Evolutionary conservation across 2,888 invertebrate genomes (phyloP).

Genomic region (Dioctria rufipes): DNA sequence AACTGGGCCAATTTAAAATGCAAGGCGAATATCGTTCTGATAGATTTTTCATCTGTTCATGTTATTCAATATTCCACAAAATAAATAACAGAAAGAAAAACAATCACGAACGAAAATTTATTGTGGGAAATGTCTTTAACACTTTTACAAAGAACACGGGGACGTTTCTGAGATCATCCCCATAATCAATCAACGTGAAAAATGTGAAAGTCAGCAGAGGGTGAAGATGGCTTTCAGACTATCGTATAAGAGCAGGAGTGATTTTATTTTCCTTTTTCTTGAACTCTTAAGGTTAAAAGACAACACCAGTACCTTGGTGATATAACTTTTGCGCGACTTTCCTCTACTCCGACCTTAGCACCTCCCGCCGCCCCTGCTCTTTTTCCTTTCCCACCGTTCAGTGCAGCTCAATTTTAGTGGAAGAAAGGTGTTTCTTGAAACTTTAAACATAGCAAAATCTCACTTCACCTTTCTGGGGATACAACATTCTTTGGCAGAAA

Average conservation of each 20-base stretch:
- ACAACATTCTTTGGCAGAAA: slow-evolving; percentile 32
- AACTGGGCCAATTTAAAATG: neutral
- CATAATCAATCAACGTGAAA: slow-evolving; percentile 56
- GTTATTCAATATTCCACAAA: neutral
- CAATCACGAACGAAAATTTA: slow-evolving; percentile 28
- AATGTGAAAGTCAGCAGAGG: slow-evolving; percentile 56
- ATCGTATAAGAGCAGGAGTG: slow-evolving; percentile 2
- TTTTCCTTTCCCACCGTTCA: no score
- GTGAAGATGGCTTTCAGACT: slow-evolving; percentile 39
- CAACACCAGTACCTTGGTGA: no score
- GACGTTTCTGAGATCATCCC: slow-evolving; percentile 31
- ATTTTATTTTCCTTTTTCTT: slow-evolving; percentile 4
- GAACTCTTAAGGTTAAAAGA: neutral
- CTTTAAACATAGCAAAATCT: slow-evolving; percentile 53
- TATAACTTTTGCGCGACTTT: no score
- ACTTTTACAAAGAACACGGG: neutral
- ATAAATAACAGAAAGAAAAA: slow-evolving; percentile 8
- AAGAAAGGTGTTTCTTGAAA: slow-evolving; percentile 17
- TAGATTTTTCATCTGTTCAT: neutral
- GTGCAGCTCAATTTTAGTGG: no score
- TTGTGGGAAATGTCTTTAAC: slow-evolving; percentile 7
- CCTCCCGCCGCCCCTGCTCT: no score
- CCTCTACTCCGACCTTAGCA: no score
- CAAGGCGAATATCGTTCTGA: neutral
- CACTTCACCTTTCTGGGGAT: slow-evolving; percentile 9